A percentile compares a stretch with the other conserved stretches of the same genome.
Conservation (phyloP, 1,140 invertebrate genomes). For the Chymomyza costata region DNA sequence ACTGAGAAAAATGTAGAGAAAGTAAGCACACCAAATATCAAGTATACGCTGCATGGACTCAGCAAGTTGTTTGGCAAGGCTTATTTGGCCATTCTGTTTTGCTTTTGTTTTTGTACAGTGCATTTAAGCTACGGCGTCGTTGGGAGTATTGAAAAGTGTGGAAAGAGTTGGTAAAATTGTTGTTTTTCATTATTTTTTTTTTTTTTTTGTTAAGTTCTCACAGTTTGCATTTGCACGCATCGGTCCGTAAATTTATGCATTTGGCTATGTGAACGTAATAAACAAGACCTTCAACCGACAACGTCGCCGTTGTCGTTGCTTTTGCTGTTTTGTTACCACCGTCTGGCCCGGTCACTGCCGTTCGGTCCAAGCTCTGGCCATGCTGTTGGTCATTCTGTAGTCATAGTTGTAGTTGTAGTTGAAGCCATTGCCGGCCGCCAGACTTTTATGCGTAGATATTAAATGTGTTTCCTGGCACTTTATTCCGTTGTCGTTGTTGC, state of each 20-base stretch:
- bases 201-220: constrained; percentile 60
- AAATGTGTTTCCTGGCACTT: constrained; percentile 73
- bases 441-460: constrained; percentile 73
- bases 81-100: not conserved
- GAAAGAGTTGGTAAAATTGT: too few relatives aligned
- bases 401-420: too few relatives aligned
- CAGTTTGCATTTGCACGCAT: constrained; percentile 72
- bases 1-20: too few relatives aligned
- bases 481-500: constrained; percentile 49
- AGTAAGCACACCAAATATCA: too few relatives aligned
- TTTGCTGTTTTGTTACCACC: constrained; percentile 16
- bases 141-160: too few relatives aligned
- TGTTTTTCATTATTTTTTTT: constrained; percentile 53
- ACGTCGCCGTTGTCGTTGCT: constrained; percentile 31
- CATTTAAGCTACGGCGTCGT: constrained; percentile 55
- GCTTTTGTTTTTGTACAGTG: constrained; percentile 52
- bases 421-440: constrained; percentile 66
- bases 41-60: too few relatives aligned
- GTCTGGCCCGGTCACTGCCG: constrained; percentile 60
- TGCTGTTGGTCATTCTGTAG: too few relatives aligned
- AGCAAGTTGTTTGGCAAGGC: too few relatives aligned
- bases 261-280: constrained; percentile 72
- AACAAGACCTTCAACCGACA: constrained; percentile 70
- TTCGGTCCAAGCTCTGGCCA: too few relatives aligned
- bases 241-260: constrained; percentile 73